Evolutionary conservation across 2,888 invertebrate species (phyloP).

Genomic region (Balanococcus diminutus): DNA sequence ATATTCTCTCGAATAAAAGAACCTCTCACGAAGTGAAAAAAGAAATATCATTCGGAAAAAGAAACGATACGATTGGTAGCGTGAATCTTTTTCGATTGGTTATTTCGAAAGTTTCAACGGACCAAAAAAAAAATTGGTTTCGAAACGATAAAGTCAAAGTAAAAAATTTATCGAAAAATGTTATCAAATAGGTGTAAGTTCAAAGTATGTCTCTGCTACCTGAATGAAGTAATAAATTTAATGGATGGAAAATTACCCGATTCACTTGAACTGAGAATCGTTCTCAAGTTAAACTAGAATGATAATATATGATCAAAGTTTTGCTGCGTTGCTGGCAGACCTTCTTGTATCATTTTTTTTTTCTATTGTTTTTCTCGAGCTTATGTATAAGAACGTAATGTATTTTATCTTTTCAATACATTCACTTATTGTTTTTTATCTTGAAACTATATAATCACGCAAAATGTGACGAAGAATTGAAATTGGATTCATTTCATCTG

Average conservation of each 20-base stretch:
- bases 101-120: neutral
- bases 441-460: neutral
- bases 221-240: conserved; percentile 28
- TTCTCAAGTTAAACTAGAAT: neutral
- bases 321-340: conserved; percentile 18
- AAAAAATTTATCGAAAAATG: conserved; percentile 24
- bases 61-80: neutral
- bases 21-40: neutral
- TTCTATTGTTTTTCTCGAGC: conserved; percentile 21
- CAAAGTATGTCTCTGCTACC: conserved; percentile 13
- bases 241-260: conserved; percentile 27
- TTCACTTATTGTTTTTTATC: neutral
- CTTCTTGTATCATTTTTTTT: conserved; percentile 31
- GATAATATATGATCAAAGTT: conserved; percentile 32
- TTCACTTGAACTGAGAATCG: conserved; percentile 4
- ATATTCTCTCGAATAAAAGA: neutral
- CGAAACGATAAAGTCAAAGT: neutral
- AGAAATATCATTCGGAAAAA: neutral
- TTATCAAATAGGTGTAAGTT: conserved; percentile 20
- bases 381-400: neutral
- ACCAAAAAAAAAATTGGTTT: neutral
- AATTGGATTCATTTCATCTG: neutral
- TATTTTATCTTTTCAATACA: neutral
- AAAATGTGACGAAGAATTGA: neutral
- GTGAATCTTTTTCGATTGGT: neutral